phyloP scores from a whole-genome alignment of 2,888 invertebrate genomes.

The Agrenia bidenticulata region DNA sequence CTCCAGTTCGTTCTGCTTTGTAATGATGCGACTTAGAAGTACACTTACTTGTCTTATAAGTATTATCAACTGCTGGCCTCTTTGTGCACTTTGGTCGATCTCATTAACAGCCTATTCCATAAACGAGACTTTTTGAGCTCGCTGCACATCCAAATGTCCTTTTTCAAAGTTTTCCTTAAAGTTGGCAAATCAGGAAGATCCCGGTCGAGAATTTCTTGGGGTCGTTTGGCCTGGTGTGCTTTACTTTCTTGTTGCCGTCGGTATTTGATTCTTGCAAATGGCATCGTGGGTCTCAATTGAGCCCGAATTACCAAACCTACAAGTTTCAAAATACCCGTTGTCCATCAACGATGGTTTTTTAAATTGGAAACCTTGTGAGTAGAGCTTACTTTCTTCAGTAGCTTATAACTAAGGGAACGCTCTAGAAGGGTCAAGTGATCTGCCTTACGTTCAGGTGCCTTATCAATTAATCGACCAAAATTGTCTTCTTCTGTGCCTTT shows the following conservation, averaged over 20 bases:
- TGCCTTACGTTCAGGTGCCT: too few relatives aligned
- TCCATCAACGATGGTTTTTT: constrained; percentile 20
- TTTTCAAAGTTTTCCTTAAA: constrained; percentile 18
- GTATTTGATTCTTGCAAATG: constrained; percentile 29
- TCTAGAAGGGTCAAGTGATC: too few relatives aligned
- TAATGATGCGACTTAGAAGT: constrained; percentile 27
- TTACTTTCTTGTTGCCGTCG: constrained; percentile 16
- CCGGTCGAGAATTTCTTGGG: constrained; percentile 16
- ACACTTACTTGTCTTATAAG: constrained; percentile 32
- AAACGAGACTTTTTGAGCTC: constrained; percentile 10
- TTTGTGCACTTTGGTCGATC: constrained; percentile 9
- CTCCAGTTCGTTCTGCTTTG: constrained; percentile 36
- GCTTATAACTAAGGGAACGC: too few relatives aligned
- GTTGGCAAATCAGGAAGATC: constrained; percentile 33
- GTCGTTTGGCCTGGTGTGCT: constrained; percentile 20
- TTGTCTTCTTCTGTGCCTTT: too few relatives aligned
- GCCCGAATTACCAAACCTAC: too few relatives aligned
- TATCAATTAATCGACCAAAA: too few relatives aligned
- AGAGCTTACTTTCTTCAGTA: too few relatives aligned
- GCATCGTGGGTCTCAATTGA: too few relatives aligned
- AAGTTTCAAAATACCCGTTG: constrained; percentile 35
- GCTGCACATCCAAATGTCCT: constrained; percentile 27
- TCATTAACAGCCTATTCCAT: constrained; percentile 22
- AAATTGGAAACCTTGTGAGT: too few relatives aligned
- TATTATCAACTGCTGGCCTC: constrained; percentile 20